Conservation (phyloP, 2,113 vertebrate genomes). For the Brachyhypopomus gauderio region DNA sequence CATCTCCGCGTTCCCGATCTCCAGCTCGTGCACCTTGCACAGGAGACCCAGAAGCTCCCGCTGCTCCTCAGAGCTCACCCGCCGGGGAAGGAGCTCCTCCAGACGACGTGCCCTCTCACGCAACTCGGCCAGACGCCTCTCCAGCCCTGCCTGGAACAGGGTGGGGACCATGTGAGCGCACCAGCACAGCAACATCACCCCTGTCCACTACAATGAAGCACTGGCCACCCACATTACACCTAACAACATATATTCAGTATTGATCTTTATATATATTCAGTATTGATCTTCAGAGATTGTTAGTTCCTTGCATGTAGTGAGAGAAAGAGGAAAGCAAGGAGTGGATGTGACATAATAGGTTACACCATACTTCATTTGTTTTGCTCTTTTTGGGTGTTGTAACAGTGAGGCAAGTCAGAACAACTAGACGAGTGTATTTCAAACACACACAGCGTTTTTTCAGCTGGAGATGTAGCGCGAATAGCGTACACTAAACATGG, state of each 20-base stretch:
- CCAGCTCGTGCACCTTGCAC: slow-evolving; percentile 84
- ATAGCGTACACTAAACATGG: too few species aligned
- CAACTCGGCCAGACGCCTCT: slow-evolving; percentile 75
- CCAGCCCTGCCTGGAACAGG: slow-evolving; percentile 70
- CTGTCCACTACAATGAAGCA: not conserved
- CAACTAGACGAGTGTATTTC: too few species aligned
- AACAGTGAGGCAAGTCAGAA: too few species aligned
- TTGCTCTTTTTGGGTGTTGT: too few species aligned
- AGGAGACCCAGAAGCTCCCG: slow-evolving; percentile 83
- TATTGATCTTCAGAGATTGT: too few species aligned
- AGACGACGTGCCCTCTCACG: slow-evolving; percentile 68
- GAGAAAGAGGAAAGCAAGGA: too few species aligned
- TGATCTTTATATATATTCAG: too few species aligned
- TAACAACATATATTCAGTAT: too few species aligned
- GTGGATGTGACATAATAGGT: too few species aligned
- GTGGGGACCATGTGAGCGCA: not conserved
- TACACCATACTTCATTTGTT: not conserved
- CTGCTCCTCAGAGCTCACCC: slow-evolving; percentile 81
- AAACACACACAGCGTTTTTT: too few species aligned
- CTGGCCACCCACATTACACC: not conserved
- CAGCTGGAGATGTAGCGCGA: too few species aligned
- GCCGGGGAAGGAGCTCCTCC: slow-evolving; percentile 78
- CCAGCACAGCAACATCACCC: not conserved
- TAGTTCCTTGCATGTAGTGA: too few species aligned
- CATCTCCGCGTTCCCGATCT: slow-evolving; percentile 81